These are phyloP conservation scores for Asarcornis scutulata DNA, from an alignment of 2,113 vertebrate genomes.

Conservation along the genomic window DNA sequence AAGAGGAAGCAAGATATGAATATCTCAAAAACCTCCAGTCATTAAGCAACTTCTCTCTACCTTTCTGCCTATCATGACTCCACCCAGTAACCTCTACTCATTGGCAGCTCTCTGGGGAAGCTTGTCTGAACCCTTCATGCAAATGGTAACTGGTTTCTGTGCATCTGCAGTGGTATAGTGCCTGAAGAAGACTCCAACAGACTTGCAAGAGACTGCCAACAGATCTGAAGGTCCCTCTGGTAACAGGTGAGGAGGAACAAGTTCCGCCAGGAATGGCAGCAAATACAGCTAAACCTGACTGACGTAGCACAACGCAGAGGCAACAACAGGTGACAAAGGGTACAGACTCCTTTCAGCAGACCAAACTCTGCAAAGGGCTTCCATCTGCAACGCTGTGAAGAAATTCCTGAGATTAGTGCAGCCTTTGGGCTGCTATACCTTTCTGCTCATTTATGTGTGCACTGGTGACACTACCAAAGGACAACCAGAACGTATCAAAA, in stretches of 20 bases:
- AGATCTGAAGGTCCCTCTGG: not conserved
- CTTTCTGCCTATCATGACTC: not conserved
- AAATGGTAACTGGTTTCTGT: not conserved
- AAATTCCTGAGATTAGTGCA: not conserved
- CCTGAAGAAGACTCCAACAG: not conserved
- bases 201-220: not conserved
- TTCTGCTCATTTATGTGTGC: not conserved
- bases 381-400: not conserved
- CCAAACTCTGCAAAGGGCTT: not conserved
- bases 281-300: not conserved
- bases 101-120: not conserved
- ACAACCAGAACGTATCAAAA: not conserved
- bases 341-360: not conserved
- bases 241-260: not conserved
- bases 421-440: not conserved
- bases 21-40: constrained; percentile 1
- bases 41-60: not conserved
- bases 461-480: not conserved
- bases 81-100: not conserved
- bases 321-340: not conserved
- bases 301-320: not conserved
- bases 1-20: constrained; percentile 43
- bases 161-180: not conserved
- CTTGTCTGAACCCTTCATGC: not conserved
- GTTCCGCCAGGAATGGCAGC: not conserved